phyloP scores from a whole-genome alignment of 2,113 vertebrate species.

The Mesitornis unicolor region DNA sequence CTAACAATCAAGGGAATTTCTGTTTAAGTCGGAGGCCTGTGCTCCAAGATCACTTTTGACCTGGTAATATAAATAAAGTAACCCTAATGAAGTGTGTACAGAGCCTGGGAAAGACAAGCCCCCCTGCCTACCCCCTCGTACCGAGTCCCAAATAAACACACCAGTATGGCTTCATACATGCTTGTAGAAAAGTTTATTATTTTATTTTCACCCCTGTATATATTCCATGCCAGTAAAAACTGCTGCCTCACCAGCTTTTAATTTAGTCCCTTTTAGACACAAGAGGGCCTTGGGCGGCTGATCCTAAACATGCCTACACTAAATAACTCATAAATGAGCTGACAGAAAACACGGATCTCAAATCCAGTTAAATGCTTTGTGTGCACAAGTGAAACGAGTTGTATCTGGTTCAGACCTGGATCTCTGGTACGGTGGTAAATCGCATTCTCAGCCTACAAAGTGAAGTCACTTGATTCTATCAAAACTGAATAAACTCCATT shows the following conservation, averaged over 20 bases:
- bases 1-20: conserved; percentile 53
- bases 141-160: conserved; percentile 45
- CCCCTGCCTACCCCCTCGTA: not conserved
- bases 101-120: conserved; percentile 47
- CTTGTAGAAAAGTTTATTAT: conserved; percentile 44
- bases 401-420: conserved; percentile 13
- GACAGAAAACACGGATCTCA: not conserved
- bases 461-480: conserved; percentile 54
- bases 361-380: conserved; percentile 13
- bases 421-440: not conserved
- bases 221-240: conserved; percentile 44
- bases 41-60: conserved; percentile 54
- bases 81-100: conserved; percentile 53
- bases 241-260: conserved; percentile 48
- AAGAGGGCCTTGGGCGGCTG: not conserved
- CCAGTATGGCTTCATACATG: conserved; percentile 14
- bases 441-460: conserved; percentile 43
- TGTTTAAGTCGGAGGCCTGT: not conserved
- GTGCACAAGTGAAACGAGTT: conserved; percentile 9
- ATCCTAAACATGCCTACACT: not conserved
- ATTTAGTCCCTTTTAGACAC: conserved; percentile 31
- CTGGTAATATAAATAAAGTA: conserved; percentile 61
- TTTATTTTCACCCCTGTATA: conserved; percentile 45
- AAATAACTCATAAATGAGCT: not conserved
- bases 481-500: conserved; percentile 56